Evolutionary conservation across 2,113 vertebrate genomes (phyloP).

Genomic region (Tragelaphus imberbis): DNA sequence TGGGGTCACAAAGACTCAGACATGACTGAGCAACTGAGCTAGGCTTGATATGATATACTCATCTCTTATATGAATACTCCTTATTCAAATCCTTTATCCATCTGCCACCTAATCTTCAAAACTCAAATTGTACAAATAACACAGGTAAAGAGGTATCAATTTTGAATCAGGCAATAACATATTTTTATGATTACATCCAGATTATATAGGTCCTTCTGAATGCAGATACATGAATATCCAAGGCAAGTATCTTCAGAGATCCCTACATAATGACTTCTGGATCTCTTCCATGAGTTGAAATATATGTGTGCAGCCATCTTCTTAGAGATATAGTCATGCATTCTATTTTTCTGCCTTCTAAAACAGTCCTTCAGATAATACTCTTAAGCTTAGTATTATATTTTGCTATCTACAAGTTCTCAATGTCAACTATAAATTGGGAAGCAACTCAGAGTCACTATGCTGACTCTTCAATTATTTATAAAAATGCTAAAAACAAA

Average conservation of each 20-base stretch:
- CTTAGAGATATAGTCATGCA: neutral
- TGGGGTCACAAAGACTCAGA: neutral
- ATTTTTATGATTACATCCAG: neutral
- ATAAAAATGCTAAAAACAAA: neutral
- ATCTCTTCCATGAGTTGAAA: neutral
- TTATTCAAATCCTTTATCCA: neutral
- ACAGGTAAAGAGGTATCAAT: neutral
- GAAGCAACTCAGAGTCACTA: neutral
- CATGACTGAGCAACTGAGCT: neutral
- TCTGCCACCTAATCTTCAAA: neutral
- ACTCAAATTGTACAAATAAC: neutral
- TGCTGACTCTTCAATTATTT: neutral
- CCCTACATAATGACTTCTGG: neutral
- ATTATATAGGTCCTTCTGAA: neutral
- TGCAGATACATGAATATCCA: neutral
- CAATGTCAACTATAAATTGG: neutral
- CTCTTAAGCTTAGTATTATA: neutral
- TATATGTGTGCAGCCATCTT: neutral
- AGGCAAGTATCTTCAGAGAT: neutral
- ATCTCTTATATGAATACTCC: constrained; percentile 8
- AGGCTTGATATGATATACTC: neutral
- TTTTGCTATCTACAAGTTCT: neutral
- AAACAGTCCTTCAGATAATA: neutral
- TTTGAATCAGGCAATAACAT: neutral
- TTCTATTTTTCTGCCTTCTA: neutral